These are phyloP conservation scores for Phenacoccus solenopsis DNA, from an alignment of 1,140 invertebrate genomes.

Conservation along the genomic window DNA sequence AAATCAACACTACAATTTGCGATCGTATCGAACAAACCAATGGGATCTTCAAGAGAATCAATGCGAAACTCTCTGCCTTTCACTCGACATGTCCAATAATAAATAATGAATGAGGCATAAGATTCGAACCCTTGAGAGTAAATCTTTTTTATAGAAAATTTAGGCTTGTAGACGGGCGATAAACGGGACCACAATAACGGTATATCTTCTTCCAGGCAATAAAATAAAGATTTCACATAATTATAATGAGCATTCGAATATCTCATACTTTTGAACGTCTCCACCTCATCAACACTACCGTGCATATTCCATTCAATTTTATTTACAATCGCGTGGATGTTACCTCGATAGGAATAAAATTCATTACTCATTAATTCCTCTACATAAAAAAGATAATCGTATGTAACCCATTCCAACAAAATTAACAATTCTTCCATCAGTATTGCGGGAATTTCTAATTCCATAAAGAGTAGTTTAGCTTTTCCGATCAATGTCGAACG, in stretches of 20 bases:
- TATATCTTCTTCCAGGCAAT: not conserved
- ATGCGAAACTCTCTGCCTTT: not conserved
- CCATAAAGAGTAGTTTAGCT: not conserved
- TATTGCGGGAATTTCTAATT: not conserved
- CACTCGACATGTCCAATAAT: not conserved
- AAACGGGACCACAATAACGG: not conserved
- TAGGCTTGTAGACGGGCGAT: not conserved
- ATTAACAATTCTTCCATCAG: not conserved
- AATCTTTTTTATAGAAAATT: not conserved
- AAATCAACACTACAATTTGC: not conserved
- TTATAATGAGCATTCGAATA: not conserved
- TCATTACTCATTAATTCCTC: not conserved
- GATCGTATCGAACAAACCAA: not conserved
- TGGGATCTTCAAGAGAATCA: not conserved
- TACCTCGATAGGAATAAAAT: not conserved
- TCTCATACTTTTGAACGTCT: not conserved
- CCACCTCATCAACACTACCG: not conserved
- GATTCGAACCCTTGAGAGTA: not conserved
- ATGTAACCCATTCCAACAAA: not conserved
- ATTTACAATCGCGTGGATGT: not conserved
- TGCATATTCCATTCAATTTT: constrained; percentile 6
- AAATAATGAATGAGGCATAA: not conserved
- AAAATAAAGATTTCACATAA: not conserved
- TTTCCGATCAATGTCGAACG: not conserved
- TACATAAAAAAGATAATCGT: not conserved